phyloP scores from a whole-genome alignment of 1,140 invertebrate genomes.

The Diachasma alloeum region DNA sequence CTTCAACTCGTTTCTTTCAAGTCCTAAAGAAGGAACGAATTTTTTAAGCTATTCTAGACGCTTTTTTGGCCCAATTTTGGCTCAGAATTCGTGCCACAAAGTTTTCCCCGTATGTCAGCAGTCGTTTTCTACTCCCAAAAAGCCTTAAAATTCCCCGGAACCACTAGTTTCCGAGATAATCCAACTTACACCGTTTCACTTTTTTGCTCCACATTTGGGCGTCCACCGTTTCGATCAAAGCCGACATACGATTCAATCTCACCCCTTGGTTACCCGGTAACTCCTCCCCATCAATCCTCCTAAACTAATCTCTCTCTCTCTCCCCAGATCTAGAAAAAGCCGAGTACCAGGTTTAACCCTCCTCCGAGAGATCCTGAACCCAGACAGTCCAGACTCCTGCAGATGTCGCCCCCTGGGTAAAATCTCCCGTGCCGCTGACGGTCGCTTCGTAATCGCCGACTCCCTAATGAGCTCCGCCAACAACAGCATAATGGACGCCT shows the following conservation, averaged over 20 bases:
- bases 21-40: no score
- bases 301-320: constrained; percentile 44
- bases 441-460: constrained; percentile 75
- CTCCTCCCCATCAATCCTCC: background rate
- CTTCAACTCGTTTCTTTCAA: no score
- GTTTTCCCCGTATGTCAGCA: no score
- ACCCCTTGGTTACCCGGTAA: constrained; percentile 9
- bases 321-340: constrained; percentile 86
- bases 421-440: constrained; percentile 77
- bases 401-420: constrained; percentile 68
- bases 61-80: no score
- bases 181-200: no score
- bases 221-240: background rate
- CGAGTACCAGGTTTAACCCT: constrained; percentile 91
- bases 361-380: constrained; percentile 68
- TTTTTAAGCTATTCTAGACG: no score
- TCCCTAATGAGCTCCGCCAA: constrained; percentile 69
- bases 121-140: no score
- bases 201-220: no score
- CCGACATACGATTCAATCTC: background rate
- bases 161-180: no score
- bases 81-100: no score
- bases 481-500: constrained; percentile 73
- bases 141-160: no score
- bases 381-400: constrained; percentile 64